Conservation (phyloP, 1,140 invertebrate species). For the Dendrolimus kikuchii region DNA sequence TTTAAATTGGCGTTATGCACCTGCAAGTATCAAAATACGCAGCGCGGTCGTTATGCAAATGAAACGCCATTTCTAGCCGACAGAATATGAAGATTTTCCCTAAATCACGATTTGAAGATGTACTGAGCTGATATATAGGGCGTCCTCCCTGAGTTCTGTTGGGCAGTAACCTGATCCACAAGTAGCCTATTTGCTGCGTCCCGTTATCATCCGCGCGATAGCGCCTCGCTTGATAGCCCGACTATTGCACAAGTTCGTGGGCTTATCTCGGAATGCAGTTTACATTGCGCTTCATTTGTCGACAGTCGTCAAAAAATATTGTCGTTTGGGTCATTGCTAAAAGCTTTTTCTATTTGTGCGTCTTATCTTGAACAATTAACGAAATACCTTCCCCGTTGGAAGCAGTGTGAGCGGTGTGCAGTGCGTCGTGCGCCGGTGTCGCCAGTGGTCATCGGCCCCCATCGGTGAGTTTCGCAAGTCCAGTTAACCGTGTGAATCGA, state of each 20-base stretch:
- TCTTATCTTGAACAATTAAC: conserved; percentile 13
- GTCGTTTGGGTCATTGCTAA: conserved; percentile 17
- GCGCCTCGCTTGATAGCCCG: conserved; percentile 35
- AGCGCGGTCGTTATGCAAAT: not conserved
- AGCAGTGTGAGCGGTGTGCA: conserved; percentile 18
- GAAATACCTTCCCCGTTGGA: conserved; percentile 27
- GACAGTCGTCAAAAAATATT: conserved; percentile 33
- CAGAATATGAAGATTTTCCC: not conserved
- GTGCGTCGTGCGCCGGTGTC: conserved; percentile 24
- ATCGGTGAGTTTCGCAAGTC: conserved; percentile 61
- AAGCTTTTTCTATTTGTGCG: too few species aligned
- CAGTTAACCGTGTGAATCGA: conserved; percentile 54
- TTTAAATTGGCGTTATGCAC: too few species aligned
- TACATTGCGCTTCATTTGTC: conserved; percentile 35
- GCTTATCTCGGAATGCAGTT: conserved; percentile 57
- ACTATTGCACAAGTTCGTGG: conserved; percentile 43
- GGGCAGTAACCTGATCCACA: conserved; percentile 43
- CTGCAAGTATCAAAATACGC: too few species aligned
- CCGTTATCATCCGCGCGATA: conserved; percentile 52
- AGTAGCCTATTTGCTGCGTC: conserved; percentile 38
- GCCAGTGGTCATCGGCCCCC: conserved; percentile 55
- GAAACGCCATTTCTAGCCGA: not conserved
- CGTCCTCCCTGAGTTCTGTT: conserved; percentile 37
- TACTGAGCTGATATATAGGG: conserved; percentile 26
- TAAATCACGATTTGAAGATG: not conserved